Percentiles rank a stretch among this genome's conserved stretches.
These are phyloP conservation scores for Rhyacichthys aspro DNA, from an alignment of 2,797 vertebrate genomes.

Conservation along the genomic window DNA sequence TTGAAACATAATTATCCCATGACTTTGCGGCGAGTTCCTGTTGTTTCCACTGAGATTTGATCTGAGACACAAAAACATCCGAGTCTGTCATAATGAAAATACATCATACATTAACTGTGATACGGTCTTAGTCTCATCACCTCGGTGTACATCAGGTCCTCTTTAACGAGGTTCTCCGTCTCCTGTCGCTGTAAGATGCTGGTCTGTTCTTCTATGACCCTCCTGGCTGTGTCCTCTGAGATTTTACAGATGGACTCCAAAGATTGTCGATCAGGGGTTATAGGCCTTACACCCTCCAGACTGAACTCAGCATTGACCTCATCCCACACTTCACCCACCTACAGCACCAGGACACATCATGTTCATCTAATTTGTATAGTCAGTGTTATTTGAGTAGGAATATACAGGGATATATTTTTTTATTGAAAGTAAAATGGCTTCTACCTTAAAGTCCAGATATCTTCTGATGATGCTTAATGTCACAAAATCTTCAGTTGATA, in stretches of 20 bases:
- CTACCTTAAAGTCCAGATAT: conserved; percentile 96
- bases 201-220: conserved; percentile 76
- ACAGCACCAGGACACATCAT: conserved; percentile 3
- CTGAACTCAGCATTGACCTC: conserved; percentile 86
- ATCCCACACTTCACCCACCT: conserved; percentile 90
- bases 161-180: conserved; percentile 76
- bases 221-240: conserved; percentile 78
- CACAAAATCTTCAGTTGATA: conserved; percentile 84
- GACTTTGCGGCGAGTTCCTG: conserved; percentile 81
- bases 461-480: conserved; percentile 86
- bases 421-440: neutral
- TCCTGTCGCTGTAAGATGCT: conserved; percentile 79
- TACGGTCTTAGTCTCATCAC: conserved; percentile 60
- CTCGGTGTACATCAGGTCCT: conserved; percentile 81
- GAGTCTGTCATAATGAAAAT: neutral
- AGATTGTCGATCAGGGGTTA: conserved; percentile 74
- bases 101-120: too few relatives aligned
- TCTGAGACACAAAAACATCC: conserved; percentile 74
- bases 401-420: too few relatives aligned
- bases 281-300: conserved; percentile 81
- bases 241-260: conserved; percentile 73
- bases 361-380: too few relatives aligned
- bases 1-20: conserved; percentile 85
- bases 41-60: conserved; percentile 80
- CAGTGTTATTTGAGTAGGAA: too few relatives aligned